A percentile compares a stretch with the other conserved stretches of the same genome.
These are phyloP conservation scores for Hypsopygia costalis DNA, from an alignment of 2,888 invertebrate genomes.

Conservation along the genomic window DNA sequence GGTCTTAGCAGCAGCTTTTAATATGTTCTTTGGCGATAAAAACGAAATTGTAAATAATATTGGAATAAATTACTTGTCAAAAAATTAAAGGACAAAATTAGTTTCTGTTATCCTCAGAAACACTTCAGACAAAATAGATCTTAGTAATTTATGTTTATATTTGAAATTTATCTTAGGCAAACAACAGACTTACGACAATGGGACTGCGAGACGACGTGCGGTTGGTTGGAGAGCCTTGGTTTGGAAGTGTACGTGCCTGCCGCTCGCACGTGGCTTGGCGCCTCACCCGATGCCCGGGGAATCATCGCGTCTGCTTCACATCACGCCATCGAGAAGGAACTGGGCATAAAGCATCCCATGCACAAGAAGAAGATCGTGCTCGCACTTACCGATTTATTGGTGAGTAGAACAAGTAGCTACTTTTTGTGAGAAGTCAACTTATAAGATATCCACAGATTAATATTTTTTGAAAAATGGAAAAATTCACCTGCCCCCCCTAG, in stretches of 20 bases:
- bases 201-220: constrained; percentile 89
- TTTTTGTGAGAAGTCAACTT: background rate
- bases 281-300: constrained; percentile 83
- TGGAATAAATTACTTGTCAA: no score
- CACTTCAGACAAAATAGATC: no score
- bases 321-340: constrained; percentile 93
- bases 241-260: constrained; percentile 90
- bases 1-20: no score
- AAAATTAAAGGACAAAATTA: no score
- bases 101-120: no score
- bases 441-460: no score
- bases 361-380: constrained; percentile 96
- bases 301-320: constrained; percentile 87
- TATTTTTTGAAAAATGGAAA: no score
- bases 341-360: constrained; percentile 90
- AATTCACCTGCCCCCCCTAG: no score
- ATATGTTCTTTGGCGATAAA: no score
- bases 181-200: constrained; percentile 89
- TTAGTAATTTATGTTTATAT: background rate
- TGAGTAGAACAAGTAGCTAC: constrained; percentile 24
- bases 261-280: constrained; percentile 91
- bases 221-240: constrained; percentile 89
- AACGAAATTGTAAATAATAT: no score
- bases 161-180: constrained; percentile 63
- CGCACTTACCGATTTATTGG: constrained; percentile 83